phyloP scores from a whole-genome alignment of 1,140 invertebrate species.

The Drosophila pandora region DNA sequence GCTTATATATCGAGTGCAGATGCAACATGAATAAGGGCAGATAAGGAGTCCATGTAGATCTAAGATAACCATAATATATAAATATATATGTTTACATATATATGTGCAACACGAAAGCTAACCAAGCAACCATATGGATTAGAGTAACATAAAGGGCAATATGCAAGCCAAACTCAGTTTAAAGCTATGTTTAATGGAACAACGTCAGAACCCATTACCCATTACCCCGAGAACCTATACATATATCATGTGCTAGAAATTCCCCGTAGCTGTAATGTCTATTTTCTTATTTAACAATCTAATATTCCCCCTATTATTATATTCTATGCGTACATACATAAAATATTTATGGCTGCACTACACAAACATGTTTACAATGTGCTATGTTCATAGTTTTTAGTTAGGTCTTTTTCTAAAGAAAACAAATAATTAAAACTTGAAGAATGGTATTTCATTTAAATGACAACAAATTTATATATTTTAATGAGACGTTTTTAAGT shows the following conservation, averaged over 20 bases:
- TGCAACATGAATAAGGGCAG: conserved; percentile 39
- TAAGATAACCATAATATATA: conserved; percentile 51
- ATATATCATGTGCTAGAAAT: conserved; percentile 58
- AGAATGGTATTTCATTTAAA: conserved; percentile 59
- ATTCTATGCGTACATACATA: conserved; percentile 33
- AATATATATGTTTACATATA: conserved; percentile 51
- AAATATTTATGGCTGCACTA: conserved; percentile 74
- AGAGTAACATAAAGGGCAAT: conserved; percentile 53
- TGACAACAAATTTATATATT: conserved; percentile 42
- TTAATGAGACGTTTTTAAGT: conserved; percentile 58
- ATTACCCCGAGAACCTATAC: conserved; percentile 14
- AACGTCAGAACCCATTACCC: conserved; percentile 22
- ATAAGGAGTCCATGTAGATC: conserved; percentile 36
- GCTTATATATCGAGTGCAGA: conserved; percentile 53
- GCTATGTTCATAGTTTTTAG: conserved; percentile 81
- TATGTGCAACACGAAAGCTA: conserved; percentile 64
- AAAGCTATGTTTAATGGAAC: conserved; percentile 39
- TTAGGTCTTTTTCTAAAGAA: conserved; percentile 63
- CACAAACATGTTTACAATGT: conserved; percentile 69
- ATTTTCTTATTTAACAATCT: conserved; percentile 56
- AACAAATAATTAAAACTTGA: conserved; percentile 10
- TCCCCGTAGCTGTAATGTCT: conserved; percentile 39
- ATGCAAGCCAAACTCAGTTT: conserved; percentile 78
- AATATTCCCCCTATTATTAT: conserved; percentile 50
- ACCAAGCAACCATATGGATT: conserved; percentile 45